These are phyloP conservation scores for Sebastes trivittatus DNA, from an alignment of 2,797 vertebrate species.

Conservation along the genomic window DNA sequence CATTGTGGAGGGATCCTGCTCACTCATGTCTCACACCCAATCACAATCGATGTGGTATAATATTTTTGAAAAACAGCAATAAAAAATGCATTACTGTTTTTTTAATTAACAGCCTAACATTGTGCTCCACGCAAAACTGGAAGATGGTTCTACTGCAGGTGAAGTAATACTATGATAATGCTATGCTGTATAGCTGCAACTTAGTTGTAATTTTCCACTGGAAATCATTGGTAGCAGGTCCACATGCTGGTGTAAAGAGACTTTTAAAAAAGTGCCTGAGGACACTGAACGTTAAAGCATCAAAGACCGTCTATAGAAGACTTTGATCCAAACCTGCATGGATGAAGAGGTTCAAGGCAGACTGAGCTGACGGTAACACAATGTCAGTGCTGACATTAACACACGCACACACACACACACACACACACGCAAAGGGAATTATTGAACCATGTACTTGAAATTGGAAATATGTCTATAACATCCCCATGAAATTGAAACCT, in stretches of 20 bases:
- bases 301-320: background rate
- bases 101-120: background rate
- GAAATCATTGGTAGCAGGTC: background rate
- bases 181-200: background rate
- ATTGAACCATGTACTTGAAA: constrained; percentile 26
- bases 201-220: background rate
- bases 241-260: background rate
- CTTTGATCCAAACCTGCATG: constrained; percentile 8
- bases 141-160: background rate
- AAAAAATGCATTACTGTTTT: background rate
- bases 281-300: background rate
- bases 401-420: background rate
- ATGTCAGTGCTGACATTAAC: background rate
- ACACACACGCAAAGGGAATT: background rate
- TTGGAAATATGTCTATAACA: constrained; percentile 14
- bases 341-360: background rate
- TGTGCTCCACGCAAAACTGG: background rate
- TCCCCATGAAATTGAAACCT: constrained; percentile 37
- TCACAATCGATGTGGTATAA: background rate
- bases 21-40: background rate
- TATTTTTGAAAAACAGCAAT: background rate
- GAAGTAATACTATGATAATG: background rate
- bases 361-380: background rate
- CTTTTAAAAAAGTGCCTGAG: background rate
- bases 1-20: background rate